Evolutionary conservation across 2,113 vertebrate genomes (phyloP).

Genomic region (Corythoichthys haematopterus): DNA sequence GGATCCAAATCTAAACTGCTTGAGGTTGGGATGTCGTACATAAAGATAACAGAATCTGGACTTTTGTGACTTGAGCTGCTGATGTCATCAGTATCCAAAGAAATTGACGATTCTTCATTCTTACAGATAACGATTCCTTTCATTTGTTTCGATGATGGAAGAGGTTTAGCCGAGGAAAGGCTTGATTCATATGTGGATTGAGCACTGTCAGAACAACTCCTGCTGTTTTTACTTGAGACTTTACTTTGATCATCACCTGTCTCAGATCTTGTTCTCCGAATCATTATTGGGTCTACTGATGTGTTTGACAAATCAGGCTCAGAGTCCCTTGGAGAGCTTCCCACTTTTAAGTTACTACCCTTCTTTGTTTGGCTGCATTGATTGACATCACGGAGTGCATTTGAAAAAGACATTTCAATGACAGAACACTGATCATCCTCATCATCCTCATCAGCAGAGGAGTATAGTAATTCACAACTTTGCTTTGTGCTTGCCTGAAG

Average conservation of each 20-base stretch:
- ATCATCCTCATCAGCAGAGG: conserved; percentile 80
- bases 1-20: conserved; percentile 82
- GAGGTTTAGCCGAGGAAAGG: conserved; percentile 66
- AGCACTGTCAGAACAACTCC: conserved; percentile 75
- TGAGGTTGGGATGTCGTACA: conserved; percentile 79
- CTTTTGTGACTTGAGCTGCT: conserved; percentile 53
- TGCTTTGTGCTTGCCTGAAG: conserved; percentile 73
- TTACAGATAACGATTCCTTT: conserved; percentile 24
- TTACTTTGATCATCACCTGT: conserved; percentile 23
- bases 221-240: conserved; percentile 51
- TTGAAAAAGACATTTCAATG: conserved; percentile 81
- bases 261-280: conserved; percentile 63
- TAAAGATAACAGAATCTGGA: conserved; percentile 78
- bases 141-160: conserved; percentile 64
- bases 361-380: conserved; percentile 59
- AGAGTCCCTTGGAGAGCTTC: conserved; percentile 67
- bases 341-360: conserved; percentile 70
- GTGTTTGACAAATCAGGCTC: conserved; percentile 52
- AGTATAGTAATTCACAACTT: conserved; percentile 78
- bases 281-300: conserved; percentile 19
- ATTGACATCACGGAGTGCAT: conserved; percentile 30
- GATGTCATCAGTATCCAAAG: conserved; percentile 48
- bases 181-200: conserved; percentile 66
- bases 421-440: conserved; percentile 83
- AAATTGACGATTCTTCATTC: conserved; percentile 30